A percentile compares a stretch with the other conserved stretches of the same genome.
Evolutionary conservation across 2,888 invertebrate genomes (phyloP).

Genomic region (Craniophora ligustri): DNA sequence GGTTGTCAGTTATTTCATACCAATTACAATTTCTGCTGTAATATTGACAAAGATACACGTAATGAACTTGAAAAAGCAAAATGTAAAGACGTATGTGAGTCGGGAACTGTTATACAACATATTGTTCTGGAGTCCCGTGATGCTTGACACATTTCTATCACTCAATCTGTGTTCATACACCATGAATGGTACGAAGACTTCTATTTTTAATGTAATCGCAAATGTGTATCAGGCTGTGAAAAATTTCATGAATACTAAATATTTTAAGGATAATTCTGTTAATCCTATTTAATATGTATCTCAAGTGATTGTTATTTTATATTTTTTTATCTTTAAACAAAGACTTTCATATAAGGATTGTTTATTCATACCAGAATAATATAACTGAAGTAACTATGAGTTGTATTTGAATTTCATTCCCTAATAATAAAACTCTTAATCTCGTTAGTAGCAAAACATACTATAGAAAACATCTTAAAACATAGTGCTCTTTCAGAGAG

Average conservation of each 20-base stretch:
- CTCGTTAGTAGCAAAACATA: no score
- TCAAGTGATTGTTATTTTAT: background rate
- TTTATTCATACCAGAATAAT: no score
- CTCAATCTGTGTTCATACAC: conserved; percentile 77
- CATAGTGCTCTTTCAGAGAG: no score
- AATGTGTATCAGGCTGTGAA: conserved; percentile 83
- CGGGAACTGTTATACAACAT: conserved; percentile 80
- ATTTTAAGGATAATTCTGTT: conserved; percentile 77
- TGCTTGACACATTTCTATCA: conserved; percentile 82
- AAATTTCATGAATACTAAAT: conserved; percentile 80
- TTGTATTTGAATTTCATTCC: no score
- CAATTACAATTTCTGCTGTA: conserved; percentile 78
- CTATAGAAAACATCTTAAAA: no score
- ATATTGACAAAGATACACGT: conserved; percentile 80
- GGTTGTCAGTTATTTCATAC: conserved; percentile 79
- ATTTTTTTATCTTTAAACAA: background rate
- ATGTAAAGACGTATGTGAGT: conserved; percentile 73
- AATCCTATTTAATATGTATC: conserved; percentile 63
- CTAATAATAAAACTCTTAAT: no score
- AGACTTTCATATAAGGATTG: no score
- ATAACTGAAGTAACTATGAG: no score
- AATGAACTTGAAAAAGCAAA: conserved; percentile 70
- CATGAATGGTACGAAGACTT: conserved; percentile 73
- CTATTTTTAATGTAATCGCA: conserved; percentile 78
- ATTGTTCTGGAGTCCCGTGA: conserved; percentile 82